Percentiles rank a stretch among this genome's conserved stretches.
Conservation (phyloP, 2,888 invertebrate species). For the Cerastoderma edule region DNA sequence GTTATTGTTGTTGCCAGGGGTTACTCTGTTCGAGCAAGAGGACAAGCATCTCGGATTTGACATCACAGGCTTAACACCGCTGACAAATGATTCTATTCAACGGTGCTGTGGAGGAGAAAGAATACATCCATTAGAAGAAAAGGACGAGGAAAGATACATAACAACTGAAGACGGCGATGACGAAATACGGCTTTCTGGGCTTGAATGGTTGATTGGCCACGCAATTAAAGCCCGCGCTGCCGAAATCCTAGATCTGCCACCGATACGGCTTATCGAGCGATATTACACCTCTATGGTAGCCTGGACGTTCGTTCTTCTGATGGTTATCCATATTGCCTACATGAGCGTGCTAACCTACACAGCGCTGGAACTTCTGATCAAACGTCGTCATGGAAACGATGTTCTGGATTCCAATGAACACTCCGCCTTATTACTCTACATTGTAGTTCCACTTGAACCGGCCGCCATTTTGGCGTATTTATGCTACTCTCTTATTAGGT, state of each 20-base stretch:
- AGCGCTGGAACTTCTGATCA: slow-evolving; percentile 62
- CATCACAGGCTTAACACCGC: slow-evolving; percentile 75
- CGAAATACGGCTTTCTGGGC: slow-evolving; percentile 64
- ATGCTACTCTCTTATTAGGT: slow-evolving; percentile 43
- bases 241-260: slow-evolving; percentile 76
- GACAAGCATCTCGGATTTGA: slow-evolving; percentile 67
- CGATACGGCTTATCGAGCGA: slow-evolving; percentile 74
- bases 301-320: slow-evolving; percentile 75
- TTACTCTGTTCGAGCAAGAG: slow-evolving; percentile 66
- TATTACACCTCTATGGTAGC: slow-evolving; percentile 77
- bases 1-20: slow-evolving; percentile 73
- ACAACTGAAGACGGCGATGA: slow-evolving; percentile 25
- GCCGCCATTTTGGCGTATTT: slow-evolving; percentile 66
- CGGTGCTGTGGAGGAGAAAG: slow-evolving; percentile 33
- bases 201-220: slow-evolving; percentile 76
- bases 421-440: slow-evolving; percentile 62
- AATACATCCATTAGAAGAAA: slow-evolving; percentile 27
- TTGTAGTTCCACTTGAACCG: slow-evolving; percentile 72
- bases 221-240: slow-evolving; percentile 70
- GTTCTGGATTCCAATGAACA: slow-evolving; percentile 46
- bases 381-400: slow-evolving; percentile 52
- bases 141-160: slow-evolving; percentile 28
- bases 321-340: slow-evolving; percentile 78
- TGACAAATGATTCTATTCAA: slow-evolving; percentile 60
- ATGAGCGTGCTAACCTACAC: slow-evolving; percentile 78